phyloP scores from a whole-genome alignment of 2,797 vertebrate species.

The Cossypha niveicapilla region DNA sequence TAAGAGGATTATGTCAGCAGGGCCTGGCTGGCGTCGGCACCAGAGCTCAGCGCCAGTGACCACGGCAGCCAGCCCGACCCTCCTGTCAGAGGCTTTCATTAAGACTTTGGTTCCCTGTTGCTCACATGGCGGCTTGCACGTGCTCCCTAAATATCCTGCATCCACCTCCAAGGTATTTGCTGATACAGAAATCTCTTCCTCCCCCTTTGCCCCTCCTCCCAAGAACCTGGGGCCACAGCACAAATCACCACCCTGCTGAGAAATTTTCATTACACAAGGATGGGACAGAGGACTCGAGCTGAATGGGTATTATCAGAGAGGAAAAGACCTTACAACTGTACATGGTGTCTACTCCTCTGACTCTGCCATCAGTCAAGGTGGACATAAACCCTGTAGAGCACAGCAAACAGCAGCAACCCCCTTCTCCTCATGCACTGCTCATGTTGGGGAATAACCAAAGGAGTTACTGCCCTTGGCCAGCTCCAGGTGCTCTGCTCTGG shows the following conservation, averaged over 20 bases:
- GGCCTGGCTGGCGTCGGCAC: slow-evolving; percentile 33
- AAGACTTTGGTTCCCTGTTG: slow-evolving; percentile 43
- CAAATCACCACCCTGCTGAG: slow-evolving; percentile 52
- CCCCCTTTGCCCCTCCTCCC: neutral
- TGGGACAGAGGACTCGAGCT: neutral
- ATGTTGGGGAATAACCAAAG: rapidly evolving
- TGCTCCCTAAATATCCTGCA: slow-evolving; percentile 17
- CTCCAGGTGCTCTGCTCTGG: neutral
- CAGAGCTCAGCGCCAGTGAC: slow-evolving; percentile 25
- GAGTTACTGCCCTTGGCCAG: neutral
- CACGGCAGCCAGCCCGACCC: slow-evolving; percentile 30
- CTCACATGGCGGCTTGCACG: slow-evolving; percentile 28
- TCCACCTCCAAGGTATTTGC: slow-evolving; percentile 58
- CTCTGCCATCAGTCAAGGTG: neutral
- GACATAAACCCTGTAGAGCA: neutral
- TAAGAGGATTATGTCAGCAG: slow-evolving; percentile 75
- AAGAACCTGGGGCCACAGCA: neutral
- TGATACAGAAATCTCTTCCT: slow-evolving; percentile 55
- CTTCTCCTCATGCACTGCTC: neutral
- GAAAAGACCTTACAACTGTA: neutral
- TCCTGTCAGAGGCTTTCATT: slow-evolving; percentile 60
- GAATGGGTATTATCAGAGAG: neutral
- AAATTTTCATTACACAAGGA: slow-evolving; percentile 53
- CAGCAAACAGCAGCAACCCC: neutral
- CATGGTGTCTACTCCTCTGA: neutral